A percentile compares a stretch with the other conserved stretches of the same genome.
These are phyloP conservation scores for Drosophila watanabei DNA, from an alignment of 1,140 invertebrate species.

Conservation along the genomic window DNA sequence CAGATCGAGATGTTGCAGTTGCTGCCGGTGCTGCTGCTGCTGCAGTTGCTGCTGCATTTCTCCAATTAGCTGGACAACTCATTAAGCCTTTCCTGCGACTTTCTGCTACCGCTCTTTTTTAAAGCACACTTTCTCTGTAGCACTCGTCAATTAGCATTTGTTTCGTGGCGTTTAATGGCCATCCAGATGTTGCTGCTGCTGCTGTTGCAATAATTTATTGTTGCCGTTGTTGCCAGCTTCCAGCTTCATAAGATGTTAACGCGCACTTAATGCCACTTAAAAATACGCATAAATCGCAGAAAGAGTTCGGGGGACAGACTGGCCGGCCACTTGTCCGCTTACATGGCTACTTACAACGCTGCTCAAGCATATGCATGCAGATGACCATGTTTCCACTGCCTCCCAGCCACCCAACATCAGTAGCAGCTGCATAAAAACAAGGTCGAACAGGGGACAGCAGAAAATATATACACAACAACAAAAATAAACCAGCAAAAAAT, in stretches of 20 bases:
- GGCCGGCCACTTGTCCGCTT: constrained; percentile 69
- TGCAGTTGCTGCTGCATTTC: constrained; percentile 11
- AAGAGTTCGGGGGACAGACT: constrained; percentile 15
- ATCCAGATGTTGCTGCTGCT: constrained; percentile 31
- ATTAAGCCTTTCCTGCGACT: constrained; percentile 53
- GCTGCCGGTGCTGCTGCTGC: not conserved
- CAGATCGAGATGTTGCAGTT: constrained; percentile 44
- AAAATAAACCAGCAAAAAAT: constrained; percentile 12
- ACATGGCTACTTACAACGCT: constrained; percentile 78
- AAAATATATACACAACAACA: constrained; percentile 30
- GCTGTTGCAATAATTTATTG: constrained; percentile 69
- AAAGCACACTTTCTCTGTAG: constrained; percentile 35
- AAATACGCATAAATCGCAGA: constrained; percentile 79
- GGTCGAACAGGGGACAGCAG: constrained; percentile 39
- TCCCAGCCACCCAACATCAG: constrained; percentile 21
- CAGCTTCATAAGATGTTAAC: constrained; percentile 81
- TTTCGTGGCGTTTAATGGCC: constrained; percentile 64
- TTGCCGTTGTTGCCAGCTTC: constrained; percentile 32
- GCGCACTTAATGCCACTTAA: constrained; percentile 84
- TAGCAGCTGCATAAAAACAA: constrained; percentile 57
- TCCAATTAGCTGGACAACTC: constrained; percentile 67
- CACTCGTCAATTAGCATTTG: constrained; percentile 74
- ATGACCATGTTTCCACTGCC: constrained; percentile 64
- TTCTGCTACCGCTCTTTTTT: constrained; percentile 49
- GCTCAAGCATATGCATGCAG: constrained; percentile 82